These are phyloP conservation scores for Piezodorus guildinii DNA, from an alignment of 1,140 invertebrate species.

Conservation along the genomic window DNA sequence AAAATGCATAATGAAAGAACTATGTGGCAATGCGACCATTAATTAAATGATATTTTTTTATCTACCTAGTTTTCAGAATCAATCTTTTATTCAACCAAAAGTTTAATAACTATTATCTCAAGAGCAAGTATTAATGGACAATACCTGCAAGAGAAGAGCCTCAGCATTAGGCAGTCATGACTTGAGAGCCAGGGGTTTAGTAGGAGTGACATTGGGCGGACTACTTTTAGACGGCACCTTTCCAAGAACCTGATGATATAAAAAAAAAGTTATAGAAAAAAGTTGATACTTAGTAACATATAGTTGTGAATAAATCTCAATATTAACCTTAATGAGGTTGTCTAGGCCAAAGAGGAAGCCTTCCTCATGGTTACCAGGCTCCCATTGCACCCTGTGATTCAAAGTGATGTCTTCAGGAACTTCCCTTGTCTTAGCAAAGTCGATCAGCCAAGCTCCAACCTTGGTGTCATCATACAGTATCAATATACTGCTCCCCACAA, in stretches of 20 bases:
- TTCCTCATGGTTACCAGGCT: slow-evolving; percentile 87
- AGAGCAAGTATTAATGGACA: no score
- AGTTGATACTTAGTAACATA: slow-evolving; percentile 21
- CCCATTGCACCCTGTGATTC: slow-evolving; percentile 67
- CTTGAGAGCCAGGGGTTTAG: slow-evolving; percentile 23
- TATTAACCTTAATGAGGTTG: slow-evolving; percentile 53
- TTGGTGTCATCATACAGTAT: slow-evolving; percentile 81
- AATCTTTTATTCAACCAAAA: no score
- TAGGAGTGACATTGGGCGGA: slow-evolving; percentile 12
- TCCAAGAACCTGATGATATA: slow-evolving; percentile 17
- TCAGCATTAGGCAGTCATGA: slow-evolving; percentile 13
- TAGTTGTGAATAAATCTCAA: background rate
- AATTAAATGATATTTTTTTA: no score
- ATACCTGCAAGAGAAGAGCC: no score
- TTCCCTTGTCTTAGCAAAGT: slow-evolving; percentile 82
- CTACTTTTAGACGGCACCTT: slow-evolving; percentile 9
- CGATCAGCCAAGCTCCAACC: slow-evolving; percentile 88
- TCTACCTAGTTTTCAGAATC: no score
- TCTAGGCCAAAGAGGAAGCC: slow-evolving; percentile 85
- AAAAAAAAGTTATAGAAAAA: background rate
- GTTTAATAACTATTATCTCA: no score
- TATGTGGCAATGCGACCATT: no score
- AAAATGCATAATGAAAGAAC: no score
- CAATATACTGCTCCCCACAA: slow-evolving; percentile 85
- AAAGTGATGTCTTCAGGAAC: slow-evolving; percentile 58